Conservation (phyloP, 1,140 invertebrate genomes). For the Paralvinella palmiformis region DNA sequence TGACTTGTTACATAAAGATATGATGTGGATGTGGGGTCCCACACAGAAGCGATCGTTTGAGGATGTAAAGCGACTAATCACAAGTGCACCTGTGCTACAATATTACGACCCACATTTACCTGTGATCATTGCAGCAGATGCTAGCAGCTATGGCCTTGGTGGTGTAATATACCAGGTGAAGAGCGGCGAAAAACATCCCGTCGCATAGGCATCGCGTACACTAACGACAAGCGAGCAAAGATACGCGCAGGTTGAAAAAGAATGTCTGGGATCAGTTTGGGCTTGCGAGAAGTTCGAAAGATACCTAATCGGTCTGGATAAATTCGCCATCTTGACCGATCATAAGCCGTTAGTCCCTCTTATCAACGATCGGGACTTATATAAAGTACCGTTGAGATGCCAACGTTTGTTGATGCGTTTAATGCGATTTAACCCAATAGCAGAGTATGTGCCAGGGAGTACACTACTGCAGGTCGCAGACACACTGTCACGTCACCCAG, state of each 20-base stretch:
- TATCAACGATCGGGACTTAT: too few relatives aligned
- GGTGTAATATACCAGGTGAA: neutral
- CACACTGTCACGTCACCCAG: too few relatives aligned
- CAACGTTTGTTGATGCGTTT: too few relatives aligned
- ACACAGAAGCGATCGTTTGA: neutral
- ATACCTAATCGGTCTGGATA: neutral
- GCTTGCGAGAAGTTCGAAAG: conserved; percentile 5
- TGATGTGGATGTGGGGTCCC: neutral
- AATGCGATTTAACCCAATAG: too few relatives aligned
- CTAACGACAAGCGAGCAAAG: neutral
- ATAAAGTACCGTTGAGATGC: too few relatives aligned
- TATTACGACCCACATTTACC: neutral
- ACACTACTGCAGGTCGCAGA: too few relatives aligned
- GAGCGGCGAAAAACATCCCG: neutral
- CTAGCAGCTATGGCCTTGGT: conserved; percentile 1
- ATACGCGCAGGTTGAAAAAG: conserved; percentile 10
- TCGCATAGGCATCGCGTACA: neutral
- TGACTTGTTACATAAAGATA: neutral
- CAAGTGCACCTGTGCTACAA: neutral
- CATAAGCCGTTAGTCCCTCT: neutral
- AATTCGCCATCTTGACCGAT: neutral
- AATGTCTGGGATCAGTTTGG: neutral
- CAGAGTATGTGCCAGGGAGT: too few relatives aligned
- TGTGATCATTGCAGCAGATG: neutral
- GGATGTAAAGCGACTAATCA: neutral